phyloP scores from a whole-genome alignment of 1,140 invertebrate genomes.

The Diuraphis noxia region DNA sequence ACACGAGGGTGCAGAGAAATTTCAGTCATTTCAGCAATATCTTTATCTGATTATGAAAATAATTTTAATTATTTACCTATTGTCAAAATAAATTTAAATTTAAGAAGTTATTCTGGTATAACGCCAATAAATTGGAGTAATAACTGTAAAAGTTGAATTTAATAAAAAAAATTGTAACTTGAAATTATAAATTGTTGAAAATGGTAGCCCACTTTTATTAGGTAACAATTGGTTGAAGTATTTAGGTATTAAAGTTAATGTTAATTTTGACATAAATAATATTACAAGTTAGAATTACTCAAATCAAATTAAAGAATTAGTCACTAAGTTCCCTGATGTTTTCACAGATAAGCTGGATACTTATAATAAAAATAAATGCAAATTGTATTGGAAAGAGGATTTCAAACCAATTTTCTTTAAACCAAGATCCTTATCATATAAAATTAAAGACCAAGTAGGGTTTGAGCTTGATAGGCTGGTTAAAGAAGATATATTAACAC shows the following conservation, averaged over 20 bases:
- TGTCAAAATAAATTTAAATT: not conserved
- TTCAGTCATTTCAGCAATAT: conserved; percentile 23
- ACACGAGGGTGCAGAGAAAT: conserved; percentile 11
- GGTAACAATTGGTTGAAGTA: not conserved
- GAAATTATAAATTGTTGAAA: conserved; percentile 12
- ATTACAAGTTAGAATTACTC: conserved; percentile 32
- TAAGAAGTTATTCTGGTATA: not conserved
- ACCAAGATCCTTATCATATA: too few species aligned
- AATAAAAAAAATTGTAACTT: not conserved
- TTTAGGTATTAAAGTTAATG: conserved; percentile 27
- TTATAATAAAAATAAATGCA: conserved; percentile 7
- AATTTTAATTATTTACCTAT: conserved; percentile 24
- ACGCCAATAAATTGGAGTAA: not conserved
- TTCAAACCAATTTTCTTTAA: conserved; percentile 58
- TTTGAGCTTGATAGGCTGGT: conserved; percentile 55
- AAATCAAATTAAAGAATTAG: conserved; percentile 26
- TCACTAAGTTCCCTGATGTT: conserved; percentile 34
- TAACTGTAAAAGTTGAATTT: conserved; percentile 19
- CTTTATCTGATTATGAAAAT: conserved; percentile 25
- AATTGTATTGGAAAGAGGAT: conserved; percentile 35
- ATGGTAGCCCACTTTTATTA: conserved; percentile 20
- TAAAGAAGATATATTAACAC: conserved; percentile 45
- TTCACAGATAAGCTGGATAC: conserved; percentile 30
- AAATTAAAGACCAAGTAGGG: conserved; percentile 56
- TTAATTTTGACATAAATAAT: conserved; percentile 16